Evolutionary conservation across 2,797 vertebrate species (phyloP), one percentile per base, ranked within the genome.

Genomic region (Oreonectes daqikongensis): DNA sequence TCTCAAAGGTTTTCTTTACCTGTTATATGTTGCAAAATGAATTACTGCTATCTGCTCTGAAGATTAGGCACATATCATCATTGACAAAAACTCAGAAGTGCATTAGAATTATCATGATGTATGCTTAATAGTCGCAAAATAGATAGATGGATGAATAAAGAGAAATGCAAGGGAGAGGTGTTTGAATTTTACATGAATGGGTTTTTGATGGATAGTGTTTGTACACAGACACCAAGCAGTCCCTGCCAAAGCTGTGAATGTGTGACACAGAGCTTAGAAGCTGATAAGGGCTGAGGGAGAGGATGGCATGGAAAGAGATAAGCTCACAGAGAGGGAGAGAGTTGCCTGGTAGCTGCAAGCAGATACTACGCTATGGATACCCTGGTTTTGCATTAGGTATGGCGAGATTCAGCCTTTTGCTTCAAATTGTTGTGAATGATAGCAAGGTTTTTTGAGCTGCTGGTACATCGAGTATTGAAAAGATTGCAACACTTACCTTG

Each of bases 231-330:
- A 64, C 42, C n/a, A 46, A 46, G 77, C 73, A 72, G 63, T 79
- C 77, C 67, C 67, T 67, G 61, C 67, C 22, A 59, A 60, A 42
- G 72, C 77, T 61, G 48, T 72, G 72, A 79, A 77, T 40, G 57
- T 72, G 11, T 82, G 81, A 82, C 77, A 74, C 73, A 60, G 74
- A 79, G 73, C 68, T 82, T 67, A 68, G 77, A 60, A 44, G 77
- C 44, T 71, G 71, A 78, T 78, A 78, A 78, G 67, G 57, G 30
- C 42, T 46, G 64, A 38, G 40, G 20, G 72, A 52, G 61, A 61
- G 67, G 77, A 59, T 57, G 69, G 76, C 42, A 40, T 72, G 69
- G 52, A 59, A 40, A 59, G 66, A 78, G 75, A 61, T 65, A 71
- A 76, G 74, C 65, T 26, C 17, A 35, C 66, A 2, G 46, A 50